These are phyloP conservation scores for Ginglymostoma cirratum DNA, from an alignment of 2,113 vertebrate species.

Conservation along the genomic window DNA sequence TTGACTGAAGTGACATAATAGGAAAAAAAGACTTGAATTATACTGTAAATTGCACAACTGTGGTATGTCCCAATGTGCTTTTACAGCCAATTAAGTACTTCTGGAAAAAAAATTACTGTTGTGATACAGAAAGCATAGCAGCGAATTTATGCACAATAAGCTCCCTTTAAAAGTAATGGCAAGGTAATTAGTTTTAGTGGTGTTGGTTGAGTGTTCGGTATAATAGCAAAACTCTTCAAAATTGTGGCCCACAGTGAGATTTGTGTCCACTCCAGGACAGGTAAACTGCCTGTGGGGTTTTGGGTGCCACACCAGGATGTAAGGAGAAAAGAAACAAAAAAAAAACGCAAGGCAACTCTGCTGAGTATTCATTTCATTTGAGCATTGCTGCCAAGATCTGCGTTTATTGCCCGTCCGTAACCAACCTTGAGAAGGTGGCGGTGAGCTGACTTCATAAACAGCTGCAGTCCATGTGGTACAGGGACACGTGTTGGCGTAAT, in stretches of 20 bases:
- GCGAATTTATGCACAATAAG: neutral
- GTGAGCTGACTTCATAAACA: too few relatives aligned
- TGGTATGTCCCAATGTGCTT: neutral
- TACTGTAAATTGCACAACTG: neutral
- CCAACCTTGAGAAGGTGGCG: too few relatives aligned
- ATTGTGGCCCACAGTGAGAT: neutral
- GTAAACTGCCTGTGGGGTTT: too few relatives aligned
- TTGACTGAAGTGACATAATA: neutral
- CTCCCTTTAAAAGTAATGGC: neutral
- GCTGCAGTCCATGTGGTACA: too few relatives aligned
- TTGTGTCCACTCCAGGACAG: neutral
- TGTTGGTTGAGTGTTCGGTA: neutral
- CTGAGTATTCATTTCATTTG: neutral
- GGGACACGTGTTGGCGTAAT: too few relatives aligned
- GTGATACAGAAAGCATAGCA: neutral
- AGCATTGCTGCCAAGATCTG: too few relatives aligned
- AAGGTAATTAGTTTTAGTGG: neutral
- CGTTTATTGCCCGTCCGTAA: too few relatives aligned
- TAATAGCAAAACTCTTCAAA: neutral
- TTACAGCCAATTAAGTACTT: neutral
- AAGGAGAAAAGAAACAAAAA: neutral
- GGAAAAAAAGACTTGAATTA: neutral
- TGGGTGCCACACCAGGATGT: neutral
- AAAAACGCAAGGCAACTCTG: neutral
- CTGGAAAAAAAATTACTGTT: neutral